Evolutionary conservation across 2,888 invertebrate genomes (phyloP), one percentile per base, ranked within the genome.

Genomic region (Cryptocephalus primarius): DNA sequence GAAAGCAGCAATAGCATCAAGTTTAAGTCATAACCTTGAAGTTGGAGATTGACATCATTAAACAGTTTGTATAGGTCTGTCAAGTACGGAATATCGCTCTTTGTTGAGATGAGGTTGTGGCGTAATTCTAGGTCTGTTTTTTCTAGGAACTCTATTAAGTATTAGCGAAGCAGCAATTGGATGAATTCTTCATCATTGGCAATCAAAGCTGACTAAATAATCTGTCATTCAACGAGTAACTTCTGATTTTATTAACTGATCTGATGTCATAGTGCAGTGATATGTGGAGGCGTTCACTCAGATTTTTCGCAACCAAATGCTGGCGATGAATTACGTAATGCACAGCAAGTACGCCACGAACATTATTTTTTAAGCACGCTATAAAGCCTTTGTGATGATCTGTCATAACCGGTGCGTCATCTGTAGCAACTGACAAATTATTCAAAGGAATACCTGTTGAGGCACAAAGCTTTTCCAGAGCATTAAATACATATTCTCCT

Each of bases 401-500:
- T 34, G 14, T 40, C 45, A 45, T 45, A 33, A 40, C 22, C 9
- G 34, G 14, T 33, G 40, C 45, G 2, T 8, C 40, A 45, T 45
- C 45, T 36, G 41, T 45, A 22, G 40, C 45, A 33, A 45, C 45
- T 11, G 40, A 43, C 8, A 33, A 10, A 13, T 43, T 33, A 42
- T 44, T 14, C 12, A 47, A 48, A 32, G 42, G 47, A 39, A 48
- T 50, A 14, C 44, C 1, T n/a, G n/a, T n/a, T n/a, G n/a, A n/a
- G n/a, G n/a, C n/a, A n/a, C n/a, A n/a, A n/a, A n/a, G n/a, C 43
- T 49, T 50, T 44, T 50, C 50, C 48, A 51, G 31, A 32, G 42
- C 45, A 48, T 50, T 36, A 51, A 51, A 63, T 55, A 62, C 61
- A 57, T 57, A 61, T 63, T 65, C 60, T 33, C 60, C 59, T 63